Evolutionary conservation across 2,888 invertebrate genomes (phyloP), one percentile per base, ranked within the genome.

Genomic region (Phyto melanocephala): DNA sequence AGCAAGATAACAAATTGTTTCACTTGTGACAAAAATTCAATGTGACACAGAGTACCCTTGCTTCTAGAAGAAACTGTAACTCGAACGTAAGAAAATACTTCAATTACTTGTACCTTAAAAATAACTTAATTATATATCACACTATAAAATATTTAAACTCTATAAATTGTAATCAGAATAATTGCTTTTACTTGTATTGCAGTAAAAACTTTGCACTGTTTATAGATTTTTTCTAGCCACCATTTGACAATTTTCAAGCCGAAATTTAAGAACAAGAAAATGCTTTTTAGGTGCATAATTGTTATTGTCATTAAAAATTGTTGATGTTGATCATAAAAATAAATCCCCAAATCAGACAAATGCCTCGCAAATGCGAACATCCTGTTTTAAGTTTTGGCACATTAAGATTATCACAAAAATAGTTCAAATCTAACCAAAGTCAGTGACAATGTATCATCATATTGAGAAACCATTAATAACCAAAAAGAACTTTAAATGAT

Each of bases 31-130:
- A 8, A 24, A 20, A n/a, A 37, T 17, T 75, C 74, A 74, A 68
- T 35, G 70, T 75, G 80, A 81, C 83, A 83, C 83, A 84, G 80
- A 83, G 83, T 83, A 81, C 83, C 80, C 83, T 80, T 84, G 83
- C 84, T 28, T 28, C n/a, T n/a, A n/a, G n/a, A n/a, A n/a, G n/a
- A n/a, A n/a, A n/a, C n/a, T n/a, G n/a, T n/a, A 11, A 35, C 8
- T 10, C n/a, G n/a, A 35, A 35, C 8, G 8, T 35, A 35, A 35
- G 11, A 10, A 7, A 6, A 10, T 35, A 11, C 0, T 10, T 10
- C 11, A 35, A 11, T 35, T 35, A 35, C 2, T 35, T n/a, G n/a
- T n/a, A n/a, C 11, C 11, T 13, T n/a, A 7, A 15, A 22, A 6
- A 54, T 22, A 28, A 28, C 0, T 6, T 54, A n/a, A 10, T n/a